Base-by-base conservation (phyloP, 2,888 invertebrate genomes). In the Trileptium ribeirensis region DNA sequence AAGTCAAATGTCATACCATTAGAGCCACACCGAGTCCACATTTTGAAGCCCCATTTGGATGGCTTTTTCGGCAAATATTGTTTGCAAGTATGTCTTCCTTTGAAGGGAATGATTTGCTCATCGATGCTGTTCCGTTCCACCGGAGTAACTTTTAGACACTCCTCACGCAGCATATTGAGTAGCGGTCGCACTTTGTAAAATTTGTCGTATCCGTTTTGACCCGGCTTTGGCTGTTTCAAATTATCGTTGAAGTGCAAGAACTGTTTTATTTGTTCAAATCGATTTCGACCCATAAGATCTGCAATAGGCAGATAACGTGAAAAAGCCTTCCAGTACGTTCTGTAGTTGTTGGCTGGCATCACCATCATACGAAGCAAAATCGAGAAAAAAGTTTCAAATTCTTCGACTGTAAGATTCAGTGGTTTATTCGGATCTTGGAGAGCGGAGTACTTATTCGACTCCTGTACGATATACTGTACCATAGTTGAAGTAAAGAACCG, bases 21-120 rank as follows among this genome's bases (percentile, higher is more conserved):
- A 19, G 74, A 8, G 15, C 74, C 74, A 31, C 34, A 34, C 37
- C 74, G 8, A 31, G 34, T 34, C 34, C 37, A 70, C 8, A 36
- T 36, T 70, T 70, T 70, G 74, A 70, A 70, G n/a, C 74, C 74
- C 74, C 74, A 70, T 70, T 70, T 70, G 74, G 33, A 34, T 15
- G 74, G 31, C 74, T 70, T 70, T 36, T 31, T 36, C 37, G 74
- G 74, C 8, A 31, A 31, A 70, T 70, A 70, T n/a, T 70, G 74
- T n/a, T 70, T 70, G 34, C 33, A 36, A 31, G 8, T 34, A 70
- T 31, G 37, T 8, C 74, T 8, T 19, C 74, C 74, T 70, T n/a
- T 70, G 31, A 70, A 70, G 8, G 74, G 74, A 31, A 70, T 70
- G 31, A 70, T 70, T 31, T 36, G 37, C n/a, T 70, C 74, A n/a